Base-by-base conservation (phyloP, 2,113 vertebrate genomes). In the Callionymus lyra region DNA sequence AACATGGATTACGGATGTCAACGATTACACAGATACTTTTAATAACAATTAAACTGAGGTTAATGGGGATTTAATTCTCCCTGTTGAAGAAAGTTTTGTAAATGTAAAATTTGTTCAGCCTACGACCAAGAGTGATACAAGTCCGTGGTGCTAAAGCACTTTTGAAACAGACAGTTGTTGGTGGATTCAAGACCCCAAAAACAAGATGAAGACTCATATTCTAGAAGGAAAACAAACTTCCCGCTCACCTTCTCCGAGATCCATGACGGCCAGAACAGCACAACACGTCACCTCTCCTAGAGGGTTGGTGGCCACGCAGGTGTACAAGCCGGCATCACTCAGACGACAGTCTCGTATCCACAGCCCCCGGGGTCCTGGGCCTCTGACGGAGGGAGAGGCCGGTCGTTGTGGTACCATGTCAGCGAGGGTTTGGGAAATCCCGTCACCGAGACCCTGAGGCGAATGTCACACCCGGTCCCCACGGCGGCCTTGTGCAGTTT, bases 311-410 rank as follows among this genome's bases (percentile, higher is more conserved):
- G 92, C 94, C 1, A 87, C 48, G 16, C 94, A 98, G 12, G 88
- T 87, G 57, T 98, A 98, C 49, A 91, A 77, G 0, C 92, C 94
- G 0, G 89, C 91, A 2, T 96, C 85, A 1, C 63, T 66, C 2
- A 74, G 83, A 49, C 67, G 79, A 72, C 91, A 92, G 80, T 88
- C 88, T 19, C 89, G 76, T 46, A 98, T 91, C 89, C 90, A 92
- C 56, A 96, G 82, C 10, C 87, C 89, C 89, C 88, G 0, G 89
- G 78, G 50, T 93, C 92, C 8, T 89, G 85, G 47, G 40, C 63
- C 12, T 85, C 85, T 0, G 42, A 14, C 1, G 44, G 47, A 1
- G 80, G 70, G 31, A 93, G 65, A 6, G 37, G 80, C 41, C 80
- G 71, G 1, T 91, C 79, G 1, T 92, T 89, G 43, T 71, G 85